A percentile compares a stretch with the other conserved stretches of the same genome.
phyloP scores from a whole-genome alignment of 2,888 invertebrate species.

The Cremastobaeus sp. region DNA sequence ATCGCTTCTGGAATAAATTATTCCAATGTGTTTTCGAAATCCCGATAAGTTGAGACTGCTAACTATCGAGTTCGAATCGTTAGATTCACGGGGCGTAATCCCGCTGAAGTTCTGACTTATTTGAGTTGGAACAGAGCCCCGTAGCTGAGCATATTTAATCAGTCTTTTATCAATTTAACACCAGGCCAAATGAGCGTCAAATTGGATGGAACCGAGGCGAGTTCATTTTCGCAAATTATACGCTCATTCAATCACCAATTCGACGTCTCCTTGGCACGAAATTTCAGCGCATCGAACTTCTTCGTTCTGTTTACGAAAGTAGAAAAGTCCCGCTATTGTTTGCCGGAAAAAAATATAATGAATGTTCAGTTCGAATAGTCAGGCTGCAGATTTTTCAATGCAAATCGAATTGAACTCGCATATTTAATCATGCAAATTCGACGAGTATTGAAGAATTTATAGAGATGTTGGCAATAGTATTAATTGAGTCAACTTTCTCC shows the following conservation, averaged over 20 bases:
- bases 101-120: conserved; percentile 26
- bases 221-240: conserved; percentile 29
- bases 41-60: conserved; percentile 32
- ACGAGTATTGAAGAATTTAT: no score
- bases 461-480: no score
- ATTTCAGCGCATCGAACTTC: conserved; percentile 12
- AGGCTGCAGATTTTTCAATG: no score
- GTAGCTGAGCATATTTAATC: conserved; percentile 45
- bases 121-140: conserved; percentile 34
- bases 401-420: no score
- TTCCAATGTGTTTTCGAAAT: conserved; percentile 29
- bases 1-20: conserved; percentile 48
- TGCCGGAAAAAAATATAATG: no score
- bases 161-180: conserved; percentile 47
- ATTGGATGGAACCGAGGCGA: conserved; percentile 21
- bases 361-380: no score
- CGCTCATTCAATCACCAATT: conserved; percentile 30
- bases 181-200: conserved; percentile 44
- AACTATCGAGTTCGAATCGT: conserved; percentile 17
- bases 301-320: conserved; percentile 4
- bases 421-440: no score
- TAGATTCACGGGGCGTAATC: conserved; percentile 11
- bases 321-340: neutral
- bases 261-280: conserved; percentile 17
- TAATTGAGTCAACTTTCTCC: no score